phyloP scores from a whole-genome alignment of 2,797 vertebrate species.

The Pseudotriccus pelzelni region DNA sequence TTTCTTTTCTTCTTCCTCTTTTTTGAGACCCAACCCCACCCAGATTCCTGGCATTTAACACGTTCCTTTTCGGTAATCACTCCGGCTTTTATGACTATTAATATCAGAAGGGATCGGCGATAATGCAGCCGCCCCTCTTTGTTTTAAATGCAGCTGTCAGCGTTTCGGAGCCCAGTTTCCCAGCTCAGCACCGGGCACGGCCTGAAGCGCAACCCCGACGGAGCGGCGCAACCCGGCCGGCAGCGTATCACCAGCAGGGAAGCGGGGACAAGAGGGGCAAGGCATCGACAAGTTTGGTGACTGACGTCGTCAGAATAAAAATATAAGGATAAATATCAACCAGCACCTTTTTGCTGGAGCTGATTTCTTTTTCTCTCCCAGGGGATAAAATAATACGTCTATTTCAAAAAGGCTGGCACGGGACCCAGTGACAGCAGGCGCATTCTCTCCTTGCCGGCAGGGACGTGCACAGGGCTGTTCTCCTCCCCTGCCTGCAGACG shows the following conservation, averaged over 20 bases:
- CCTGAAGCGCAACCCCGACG: neutral
- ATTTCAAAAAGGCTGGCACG: neutral
- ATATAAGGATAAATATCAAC: neutral
- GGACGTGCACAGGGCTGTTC: neutral
- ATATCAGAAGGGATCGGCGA: constrained; percentile 28
- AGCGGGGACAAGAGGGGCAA: neutral
- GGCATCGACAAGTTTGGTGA: neutral
- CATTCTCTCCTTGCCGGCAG: neutral
- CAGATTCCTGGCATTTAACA: constrained; percentile 70
- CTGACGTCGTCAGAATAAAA: neutral
- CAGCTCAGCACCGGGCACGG: neutral
- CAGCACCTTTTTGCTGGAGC: neutral
- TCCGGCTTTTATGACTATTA: constrained; percentile 63
- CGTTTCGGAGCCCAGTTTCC: neutral
- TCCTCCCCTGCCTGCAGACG: neutral
- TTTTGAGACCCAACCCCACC: constrained; percentile 17
- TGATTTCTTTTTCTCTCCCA: neutral
- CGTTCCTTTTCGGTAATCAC: constrained; percentile 68
- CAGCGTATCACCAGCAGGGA: neutral
- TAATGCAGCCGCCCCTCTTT: neutral
- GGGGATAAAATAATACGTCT: neutral
- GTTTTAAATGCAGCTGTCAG: constrained; percentile 28
- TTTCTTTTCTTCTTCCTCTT: neutral
- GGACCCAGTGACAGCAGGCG: neutral
- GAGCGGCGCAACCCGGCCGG: neutral